Conservation (phyloP, 2,797 vertebrate species). For the Avahi laniger region DNA sequence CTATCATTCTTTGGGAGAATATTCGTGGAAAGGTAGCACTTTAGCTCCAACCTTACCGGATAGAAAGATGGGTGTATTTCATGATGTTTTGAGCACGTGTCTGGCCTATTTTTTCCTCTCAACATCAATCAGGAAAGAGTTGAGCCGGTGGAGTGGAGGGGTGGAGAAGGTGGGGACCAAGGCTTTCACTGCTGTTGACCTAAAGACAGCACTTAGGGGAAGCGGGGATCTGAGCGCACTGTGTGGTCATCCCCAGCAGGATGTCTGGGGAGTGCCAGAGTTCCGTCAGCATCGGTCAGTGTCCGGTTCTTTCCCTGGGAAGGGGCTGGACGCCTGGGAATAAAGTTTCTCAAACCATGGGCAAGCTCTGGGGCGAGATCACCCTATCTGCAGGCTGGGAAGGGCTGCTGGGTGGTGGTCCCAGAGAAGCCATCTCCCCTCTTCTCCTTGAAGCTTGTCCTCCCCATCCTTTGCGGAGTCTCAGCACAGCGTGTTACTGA, state of each 20-base stretch:
- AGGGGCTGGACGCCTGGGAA: neutral
- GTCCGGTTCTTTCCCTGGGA: neutral
- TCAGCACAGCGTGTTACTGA: neutral
- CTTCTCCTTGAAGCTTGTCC: neutral
- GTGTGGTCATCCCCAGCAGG: neutral
- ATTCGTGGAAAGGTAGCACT: neutral
- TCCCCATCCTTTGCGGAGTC: neutral
- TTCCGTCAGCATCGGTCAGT: slow-evolving; percentile 48
- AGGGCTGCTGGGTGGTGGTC: neutral
- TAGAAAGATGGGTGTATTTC: neutral
- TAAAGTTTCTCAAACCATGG: neutral
- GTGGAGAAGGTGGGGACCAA: neutral
- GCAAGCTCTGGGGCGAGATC: neutral
- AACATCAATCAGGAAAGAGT: too few relatives aligned
- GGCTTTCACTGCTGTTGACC: neutral
- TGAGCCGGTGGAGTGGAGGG: too few relatives aligned
- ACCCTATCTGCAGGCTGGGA: neutral
- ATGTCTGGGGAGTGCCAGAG: slow-evolving; percentile 59
- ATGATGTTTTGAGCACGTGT: neutral
- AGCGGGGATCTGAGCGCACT: neutral
- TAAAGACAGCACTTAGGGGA: neutral
- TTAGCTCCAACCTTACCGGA: neutral
- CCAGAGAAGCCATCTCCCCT: neutral
- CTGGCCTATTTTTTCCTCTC: neutral
- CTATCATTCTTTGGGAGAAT: neutral